Percentiles rank a stretch among this genome's conserved stretches.
Conservation (phyloP, 2,888 invertebrate genomes). For the Gonocerus acuteangulatus region DNA sequence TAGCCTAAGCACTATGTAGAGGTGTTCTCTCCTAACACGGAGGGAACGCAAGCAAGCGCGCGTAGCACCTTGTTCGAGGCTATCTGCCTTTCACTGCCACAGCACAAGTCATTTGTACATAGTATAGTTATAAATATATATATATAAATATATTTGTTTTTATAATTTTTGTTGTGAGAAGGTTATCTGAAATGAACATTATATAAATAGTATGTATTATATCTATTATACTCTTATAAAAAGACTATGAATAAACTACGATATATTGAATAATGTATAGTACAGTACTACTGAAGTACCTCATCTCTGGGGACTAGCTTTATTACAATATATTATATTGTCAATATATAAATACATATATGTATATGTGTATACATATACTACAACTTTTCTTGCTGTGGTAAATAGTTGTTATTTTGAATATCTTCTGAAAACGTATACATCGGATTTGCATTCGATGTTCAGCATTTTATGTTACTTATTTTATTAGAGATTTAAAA, state of each 20-base stretch:
- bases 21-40: not conserved
- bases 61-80: slow-evolving; percentile 32
- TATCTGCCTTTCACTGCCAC: slow-evolving; percentile 41
- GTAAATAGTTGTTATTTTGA: no score
- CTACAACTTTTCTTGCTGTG: not conserved
- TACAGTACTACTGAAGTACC: slow-evolving; percentile 38
- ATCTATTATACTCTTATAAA: slow-evolving; percentile 36
- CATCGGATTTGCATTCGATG: no score
- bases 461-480: no score
- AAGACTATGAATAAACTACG: slow-evolving; percentile 31
- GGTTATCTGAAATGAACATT: slow-evolving; percentile 9
- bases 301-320: slow-evolving; percentile 38
- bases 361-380: slow-evolving; percentile 4
- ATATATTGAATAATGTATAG: slow-evolving; percentile 36
- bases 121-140: slow-evolving; percentile 32
- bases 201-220: slow-evolving; percentile 35
- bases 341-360: slow-evolving; percentile 28
- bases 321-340: slow-evolving; percentile 32
- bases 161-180: slow-evolving; percentile 1
- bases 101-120: slow-evolving; percentile 39
- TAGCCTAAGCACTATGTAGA: slow-evolving; percentile 23
- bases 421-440: no score
- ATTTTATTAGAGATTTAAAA: no score
- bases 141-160: slow-evolving; percentile 16
- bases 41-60: slow-evolving; percentile 20